Evolutionary conservation across 2,113 vertebrate genomes (phyloP).

Genomic region (Regulus satrapa): DNA sequence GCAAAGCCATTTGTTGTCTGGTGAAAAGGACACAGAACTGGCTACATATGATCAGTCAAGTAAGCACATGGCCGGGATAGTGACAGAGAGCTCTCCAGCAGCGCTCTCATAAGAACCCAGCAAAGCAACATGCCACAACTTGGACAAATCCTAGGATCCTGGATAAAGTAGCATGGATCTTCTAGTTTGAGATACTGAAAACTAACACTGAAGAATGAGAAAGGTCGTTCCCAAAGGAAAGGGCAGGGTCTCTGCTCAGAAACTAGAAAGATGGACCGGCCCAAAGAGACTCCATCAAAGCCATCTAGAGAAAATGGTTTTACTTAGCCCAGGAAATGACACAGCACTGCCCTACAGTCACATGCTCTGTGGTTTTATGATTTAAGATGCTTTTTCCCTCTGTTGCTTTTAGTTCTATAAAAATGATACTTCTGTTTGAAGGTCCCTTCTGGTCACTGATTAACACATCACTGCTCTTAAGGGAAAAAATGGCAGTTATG

Average conservation of each 20-base stretch:
- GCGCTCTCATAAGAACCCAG: accelerated
- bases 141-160: neutral
- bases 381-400: neutral
- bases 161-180: neutral
- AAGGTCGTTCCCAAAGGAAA: neutral
- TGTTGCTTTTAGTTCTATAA: neutral
- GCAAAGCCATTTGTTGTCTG: neutral
- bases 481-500: neutral
- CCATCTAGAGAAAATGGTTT: neutral
- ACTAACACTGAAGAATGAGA: neutral
- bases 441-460: neutral
- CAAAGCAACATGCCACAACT: neutral
- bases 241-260: neutral
- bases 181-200: neutral
- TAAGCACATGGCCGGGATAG: neutral
- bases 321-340: neutral
- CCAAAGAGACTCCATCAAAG: neutral
- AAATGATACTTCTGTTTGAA: neutral
- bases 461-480: neutral
- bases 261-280: neutral
- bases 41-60: accelerated
- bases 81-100: neutral
- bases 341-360: neutral
- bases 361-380: neutral
- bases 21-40: neutral